Base-by-base conservation (phyloP, 2,797 vertebrate species). In the Phaenicophaeus curvirostris region DNA sequence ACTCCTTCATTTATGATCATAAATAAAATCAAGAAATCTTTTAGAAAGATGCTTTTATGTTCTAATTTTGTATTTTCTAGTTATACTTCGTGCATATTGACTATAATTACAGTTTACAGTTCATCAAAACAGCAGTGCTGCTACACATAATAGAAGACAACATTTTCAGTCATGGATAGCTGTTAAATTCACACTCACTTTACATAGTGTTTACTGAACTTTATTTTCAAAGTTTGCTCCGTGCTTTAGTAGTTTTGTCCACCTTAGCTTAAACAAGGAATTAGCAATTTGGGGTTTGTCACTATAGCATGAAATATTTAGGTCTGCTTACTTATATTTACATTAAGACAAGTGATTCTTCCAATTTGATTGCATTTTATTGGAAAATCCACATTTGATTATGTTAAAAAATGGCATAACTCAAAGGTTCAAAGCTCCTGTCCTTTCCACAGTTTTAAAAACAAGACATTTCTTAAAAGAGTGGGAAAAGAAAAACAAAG, bases 41-140 rank as follows among this genome's bases (percentile, higher is more conserved):
- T 19, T 10, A 33, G 39, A 78, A 82, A 80, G 8, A 37, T 44
- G 3, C 0, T 17, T 39, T 75, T 75, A 57, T 76, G 57, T 25
- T 41, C 94, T 90, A 90, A 87, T 88, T 78, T 78, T 78, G 80
- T 71, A 55, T 27, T 93, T 86, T 83, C 57, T 85, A 71, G 37
- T 80, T 84, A 82, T 39, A 67, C 18, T 69, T 39, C 18, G 23
- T 4, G 3, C 24, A 80, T 57, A 83, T 53, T 89, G 77, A 89
- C 94, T 88, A 78, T 87, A 94, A 89, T 95, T 92, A 59, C 46
- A 91, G 90, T 81, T 93, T 90, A 65, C 46, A 74, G 44, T 27
- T 92, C 63, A 87, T 89, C 57, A 76, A 89, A 80, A 87, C 48
- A 81, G 24, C 39, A 75, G 48, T 75, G 67, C 79, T 89, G 53